Conservation (phyloP, 1,140 invertebrate genomes). For the Danaus melanippus region DNA sequence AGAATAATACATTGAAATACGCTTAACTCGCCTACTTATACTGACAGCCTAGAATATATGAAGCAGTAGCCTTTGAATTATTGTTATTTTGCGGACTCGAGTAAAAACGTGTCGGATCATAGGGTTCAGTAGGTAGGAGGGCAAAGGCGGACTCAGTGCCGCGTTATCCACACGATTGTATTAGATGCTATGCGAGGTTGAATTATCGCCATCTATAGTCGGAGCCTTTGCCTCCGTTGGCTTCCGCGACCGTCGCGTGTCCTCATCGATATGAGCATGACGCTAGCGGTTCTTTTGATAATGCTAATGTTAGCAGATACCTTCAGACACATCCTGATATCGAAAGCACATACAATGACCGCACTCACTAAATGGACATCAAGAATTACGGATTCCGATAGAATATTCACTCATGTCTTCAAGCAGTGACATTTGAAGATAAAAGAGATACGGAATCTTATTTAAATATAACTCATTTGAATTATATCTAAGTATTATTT, state of each 20-base stretch:
- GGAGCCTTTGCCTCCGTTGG: conserved; percentile 46
- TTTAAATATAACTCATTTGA: too few relatives aligned
- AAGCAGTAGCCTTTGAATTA: not conserved
- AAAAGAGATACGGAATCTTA: not conserved
- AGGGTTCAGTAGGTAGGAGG: conserved; percentile 25
- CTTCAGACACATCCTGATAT: conserved; percentile 43
- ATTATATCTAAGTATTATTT: too few relatives aligned
- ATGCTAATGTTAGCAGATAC: conserved; percentile 63
- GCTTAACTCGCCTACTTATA: too few relatives aligned
- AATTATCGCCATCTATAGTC: conserved; percentile 53
- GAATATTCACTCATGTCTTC: conserved; percentile 38
- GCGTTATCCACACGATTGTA: conserved; percentile 43
- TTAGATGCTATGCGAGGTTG: conserved; percentile 52
- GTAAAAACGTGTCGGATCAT: conserved; percentile 12
- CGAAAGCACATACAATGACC: conserved; percentile 56
- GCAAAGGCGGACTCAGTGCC: conserved; percentile 20
- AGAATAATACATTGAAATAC: too few relatives aligned
- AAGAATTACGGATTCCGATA: conserved; percentile 35
- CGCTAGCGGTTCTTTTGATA: conserved; percentile 61
- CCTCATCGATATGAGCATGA: conserved; percentile 54
- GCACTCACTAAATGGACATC: conserved; percentile 48
- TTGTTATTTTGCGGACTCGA: too few relatives aligned
- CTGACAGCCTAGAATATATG: too few relatives aligned
- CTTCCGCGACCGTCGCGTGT: conserved; percentile 62
- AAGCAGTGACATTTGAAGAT: conserved; percentile 20